Evolutionary conservation across 1,140 invertebrate genomes (phyloP).

Genomic region (Brachionus koreanus): DNA sequence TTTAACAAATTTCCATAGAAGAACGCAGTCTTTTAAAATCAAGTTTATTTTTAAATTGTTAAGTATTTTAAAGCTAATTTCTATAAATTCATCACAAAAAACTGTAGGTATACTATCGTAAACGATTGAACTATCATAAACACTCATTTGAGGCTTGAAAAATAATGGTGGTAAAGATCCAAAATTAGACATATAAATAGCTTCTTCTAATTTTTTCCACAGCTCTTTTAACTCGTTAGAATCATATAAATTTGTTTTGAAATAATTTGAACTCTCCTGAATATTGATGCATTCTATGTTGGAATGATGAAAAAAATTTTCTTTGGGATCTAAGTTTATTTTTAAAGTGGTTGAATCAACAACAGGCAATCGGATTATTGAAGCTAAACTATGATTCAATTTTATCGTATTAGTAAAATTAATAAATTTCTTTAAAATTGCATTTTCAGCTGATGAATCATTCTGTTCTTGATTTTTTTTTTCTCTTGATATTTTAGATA

Average conservation of each 20-base stretch:
- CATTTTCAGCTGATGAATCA: not conserved
- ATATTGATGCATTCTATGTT: not conserved
- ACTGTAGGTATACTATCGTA: not conserved
- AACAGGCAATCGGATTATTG: not conserved
- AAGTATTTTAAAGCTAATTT: not conserved
- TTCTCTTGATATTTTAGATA: not conserved
- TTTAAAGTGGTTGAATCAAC: not conserved
- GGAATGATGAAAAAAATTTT: not conserved
- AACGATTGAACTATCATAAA: not conserved
- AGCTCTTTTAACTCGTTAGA: not conserved
- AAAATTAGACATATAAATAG: not conserved
- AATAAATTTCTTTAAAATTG: not conserved
- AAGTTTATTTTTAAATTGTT: slow-evolving; percentile 1
- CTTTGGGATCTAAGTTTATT: not conserved
- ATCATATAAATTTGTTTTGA: not conserved
- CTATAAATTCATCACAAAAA: not conserved
- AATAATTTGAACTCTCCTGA: not conserved
- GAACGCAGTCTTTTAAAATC: not conserved
- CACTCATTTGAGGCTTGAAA: not conserved
- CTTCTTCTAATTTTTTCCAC: slow-evolving; percentile 12
- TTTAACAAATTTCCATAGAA: not conserved
- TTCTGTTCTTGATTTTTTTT: not conserved
- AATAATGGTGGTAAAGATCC: not conserved
- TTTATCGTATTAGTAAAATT: not conserved
- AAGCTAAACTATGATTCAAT: not conserved